Evolutionary conservation across 2,888 invertebrate species (phyloP), one percentile per base, ranked within the genome.

Genomic region (Athalia cordata): DNA sequence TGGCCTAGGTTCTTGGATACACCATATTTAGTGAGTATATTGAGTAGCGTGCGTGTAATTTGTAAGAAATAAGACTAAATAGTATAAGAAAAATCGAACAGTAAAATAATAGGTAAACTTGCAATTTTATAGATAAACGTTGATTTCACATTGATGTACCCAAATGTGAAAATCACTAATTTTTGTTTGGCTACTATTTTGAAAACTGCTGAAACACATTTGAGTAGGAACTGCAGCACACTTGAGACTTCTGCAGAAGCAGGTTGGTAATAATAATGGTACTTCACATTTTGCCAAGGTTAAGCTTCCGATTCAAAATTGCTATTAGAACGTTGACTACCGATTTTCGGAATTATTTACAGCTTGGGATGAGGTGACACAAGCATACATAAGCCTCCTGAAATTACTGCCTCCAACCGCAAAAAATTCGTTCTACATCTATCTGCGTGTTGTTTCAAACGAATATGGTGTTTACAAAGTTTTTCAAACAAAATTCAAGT

Each of bases 1-100:
- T 74, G 13, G 0, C 61, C 74, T 15, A 13, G 74, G 15, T 74
- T 74, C 11, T 61, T 74, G 61, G 74, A 74, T 11, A 74, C 74
- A 74, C 74, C 74, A 61, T 74, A 74, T 74, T 74, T 74, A 61
- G 74, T 62, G 49, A 8, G 74, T 74, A 74, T 29, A 74, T n/a
- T n/a, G n/a, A n/a, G n/a, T n/a, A n/a, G n/a, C n/a, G n/a, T n/a
- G n/a, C n/a, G n/a, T n/a, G n/a, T n/a, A n/a, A n/a, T n/a, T n/a
- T n/a, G n/a, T n/a, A 15, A 74, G 59, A 62, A 8, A 59, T 74
- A 29, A 59, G 15, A 61, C 5, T 72, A 15, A 45, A 74, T 61
- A 61, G 8, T 74, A 13, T 8, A 50, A 61, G 11, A 61, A 61
- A 47, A 1, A 8, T 15, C 8, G 6, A n/a, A 61, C 61, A 47